Base-by-base conservation (phyloP, 2,888 invertebrate species). In the Zaprionus lineosus region DNA sequence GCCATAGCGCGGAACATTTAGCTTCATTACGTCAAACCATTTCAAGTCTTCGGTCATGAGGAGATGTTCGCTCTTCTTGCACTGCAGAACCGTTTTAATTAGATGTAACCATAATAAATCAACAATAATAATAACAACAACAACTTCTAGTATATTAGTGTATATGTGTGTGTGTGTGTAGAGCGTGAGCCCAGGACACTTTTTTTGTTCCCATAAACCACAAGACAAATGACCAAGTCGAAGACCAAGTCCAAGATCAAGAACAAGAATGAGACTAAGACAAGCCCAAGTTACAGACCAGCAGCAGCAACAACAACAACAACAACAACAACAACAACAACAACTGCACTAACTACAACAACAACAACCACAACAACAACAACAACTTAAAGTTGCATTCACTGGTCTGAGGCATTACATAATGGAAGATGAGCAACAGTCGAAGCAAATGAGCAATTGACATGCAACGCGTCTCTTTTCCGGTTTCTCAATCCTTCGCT, bases 31-130 rank as follows among this genome's bases (percentile, higher is more conserved):
- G 83, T 79, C 78, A 79, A 69, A 41, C 78, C 78, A 79, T 83
- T 79, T 79, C 51, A 52, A 69, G 68, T 69, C 55, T 39, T 36
- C 24, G 53, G 39, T 57, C 66, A 53, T 60, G 60, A 36, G 39
- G 51, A 15, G 37, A 16, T 28, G 48, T 37, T 66, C 51, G 63
- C 59, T 31, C 60, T 18, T 39, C 26, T 41, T 44, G 79, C 74
- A 79, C 78, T 79, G 78, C 44, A 74, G 59, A 79, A 79, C 78
- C 78, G 83, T 79, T 79, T 79, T 79, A 83, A 79, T 79, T 79
- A 83, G 78, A 79, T 83, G 81, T 63, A 79, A 79, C 78, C 83
- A 79, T 79, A 79, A 83, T 79, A 79, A 79, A 79, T 78, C 79
- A 67, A 47, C 58, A 52, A 16, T 37, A 48, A 24, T 40, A 40